Percentiles rank a stretch among this genome's conserved stretches.
phyloP scores from a whole-genome alignment of 37 sponge, comb jelly and placozoan species.

The Halisarca cf. caerulea region DNA sequence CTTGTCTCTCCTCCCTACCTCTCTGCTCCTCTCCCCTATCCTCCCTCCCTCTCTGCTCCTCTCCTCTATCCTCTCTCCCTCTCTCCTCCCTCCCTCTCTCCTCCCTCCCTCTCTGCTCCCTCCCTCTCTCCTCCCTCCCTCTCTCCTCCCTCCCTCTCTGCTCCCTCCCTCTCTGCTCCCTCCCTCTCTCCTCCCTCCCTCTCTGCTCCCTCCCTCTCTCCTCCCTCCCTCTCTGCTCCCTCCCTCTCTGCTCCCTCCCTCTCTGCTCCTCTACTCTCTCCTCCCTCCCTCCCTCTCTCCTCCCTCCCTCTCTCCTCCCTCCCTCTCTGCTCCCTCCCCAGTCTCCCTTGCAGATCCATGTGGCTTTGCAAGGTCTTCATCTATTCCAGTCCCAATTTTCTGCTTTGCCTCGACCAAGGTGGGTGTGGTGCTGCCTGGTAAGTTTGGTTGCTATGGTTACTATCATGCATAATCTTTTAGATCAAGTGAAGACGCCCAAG shows the following conservation, averaged over 20 bases:
- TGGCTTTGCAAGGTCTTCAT: slow-evolving; percentile 55
- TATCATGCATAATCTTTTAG: neutral
- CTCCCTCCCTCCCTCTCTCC: slow-evolving; percentile 4
- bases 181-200: neutral
- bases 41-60: too few relatives aligned
- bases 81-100: neutral
- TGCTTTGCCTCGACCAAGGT: slow-evolving; percentile 39
- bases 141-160: neutral
- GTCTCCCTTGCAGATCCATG: slow-evolving; percentile 34
- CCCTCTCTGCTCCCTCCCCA: neutral
- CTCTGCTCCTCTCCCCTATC: too few relatives aligned
- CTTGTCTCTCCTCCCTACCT: too few relatives aligned
- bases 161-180: neutral
- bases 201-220: neutral
- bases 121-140: neutral
- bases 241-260: neutral
- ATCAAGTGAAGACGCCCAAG: neutral
- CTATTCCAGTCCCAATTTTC: slow-evolving; percentile 9
- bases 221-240: neutral
- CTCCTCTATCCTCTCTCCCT: too few relatives aligned
- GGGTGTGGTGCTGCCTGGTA: neutral
- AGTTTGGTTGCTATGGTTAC: too few relatives aligned
- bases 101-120: neutral
- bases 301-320: neutral
- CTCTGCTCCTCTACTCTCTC: neutral